Conservation (phyloP, 2,888 invertebrate species). For the Agrenia bidenticulata region DNA sequence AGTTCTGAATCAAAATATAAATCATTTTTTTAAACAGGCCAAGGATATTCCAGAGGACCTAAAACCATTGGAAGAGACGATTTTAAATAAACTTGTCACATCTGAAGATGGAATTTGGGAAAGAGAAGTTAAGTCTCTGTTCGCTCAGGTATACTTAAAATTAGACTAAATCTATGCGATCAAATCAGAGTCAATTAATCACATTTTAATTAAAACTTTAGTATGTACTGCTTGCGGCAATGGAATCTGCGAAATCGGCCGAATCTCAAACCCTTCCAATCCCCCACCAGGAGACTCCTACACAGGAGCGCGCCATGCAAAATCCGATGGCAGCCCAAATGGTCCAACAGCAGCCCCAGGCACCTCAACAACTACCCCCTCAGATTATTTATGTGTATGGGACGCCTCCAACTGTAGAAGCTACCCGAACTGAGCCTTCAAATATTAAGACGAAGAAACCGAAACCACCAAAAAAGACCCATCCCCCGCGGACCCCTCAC, state of each 20-base stretch:
- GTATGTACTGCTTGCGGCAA: conserved; percentile 5
- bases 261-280: too few species aligned
- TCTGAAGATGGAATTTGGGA: conserved; percentile 14
- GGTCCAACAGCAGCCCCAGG: not conserved
- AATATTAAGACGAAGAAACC: not conserved
- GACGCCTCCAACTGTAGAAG: conserved; percentile 20
- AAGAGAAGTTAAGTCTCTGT: conserved; percentile 11
- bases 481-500: conserved; percentile 7
- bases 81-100: not conserved
- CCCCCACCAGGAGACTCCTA: not conserved
- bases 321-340: not conserved
- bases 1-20: not conserved
- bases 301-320: not conserved
- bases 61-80: not conserved
- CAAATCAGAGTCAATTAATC: too few species aligned
- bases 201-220: not conserved
- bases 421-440: not conserved
- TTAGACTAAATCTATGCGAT: too few species aligned
- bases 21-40: too few species aligned
- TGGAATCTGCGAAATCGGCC: conserved; percentile 3
- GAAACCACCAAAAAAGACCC: conserved; percentile 7
- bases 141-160: conserved; percentile 24
- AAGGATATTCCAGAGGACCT: conserved; percentile 1
- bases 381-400: conserved; percentile 35
- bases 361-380: conserved; percentile 17